These are phyloP conservation scores for Ptychochromis oligacanthus DNA, from an alignment of 2,113 vertebrate genomes.

Conservation along the genomic window DNA sequence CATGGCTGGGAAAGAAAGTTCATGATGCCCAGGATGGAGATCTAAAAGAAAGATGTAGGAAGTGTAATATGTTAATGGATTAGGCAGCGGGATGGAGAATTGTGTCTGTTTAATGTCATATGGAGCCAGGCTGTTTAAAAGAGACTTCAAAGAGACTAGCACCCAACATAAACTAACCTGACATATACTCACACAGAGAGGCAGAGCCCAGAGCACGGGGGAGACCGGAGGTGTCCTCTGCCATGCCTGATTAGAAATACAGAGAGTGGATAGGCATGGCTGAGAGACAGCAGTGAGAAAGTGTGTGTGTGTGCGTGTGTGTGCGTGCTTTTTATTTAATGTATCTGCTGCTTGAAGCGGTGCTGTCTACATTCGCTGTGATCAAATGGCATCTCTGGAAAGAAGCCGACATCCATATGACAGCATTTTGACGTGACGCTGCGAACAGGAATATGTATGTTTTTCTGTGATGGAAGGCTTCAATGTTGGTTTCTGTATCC, in stretches of 20 bases:
- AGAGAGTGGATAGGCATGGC: constrained; percentile 5
- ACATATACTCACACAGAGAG: constrained; percentile 41
- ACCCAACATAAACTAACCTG: constrained; percentile 57
- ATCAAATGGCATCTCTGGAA: constrained; percentile 34
- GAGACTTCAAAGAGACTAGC: constrained; percentile 62
- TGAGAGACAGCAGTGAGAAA: constrained; percentile 15
- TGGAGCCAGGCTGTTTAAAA: constrained; percentile 48
- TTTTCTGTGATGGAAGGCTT: constrained; percentile 19
- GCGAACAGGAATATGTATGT: constrained; percentile 13
- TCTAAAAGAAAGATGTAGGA: constrained; percentile 47
- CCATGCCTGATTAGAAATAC: constrained; percentile 68
- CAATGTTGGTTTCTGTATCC: constrained; percentile 2
- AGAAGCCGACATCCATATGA: constrained; percentile 45
- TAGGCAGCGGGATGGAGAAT: constrained; percentile 14
- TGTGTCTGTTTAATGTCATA: constrained; percentile 56
- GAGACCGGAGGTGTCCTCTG: constrained; percentile 65
- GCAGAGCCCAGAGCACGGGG: constrained; percentile 34
- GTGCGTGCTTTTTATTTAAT: constrained; percentile 21
- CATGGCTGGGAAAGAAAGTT: constrained; percentile 10
- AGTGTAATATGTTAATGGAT: constrained; percentile 63
- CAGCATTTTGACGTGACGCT: constrained; percentile 45
- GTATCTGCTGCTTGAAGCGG: constrained; percentile 26
- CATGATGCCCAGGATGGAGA: constrained; percentile 39
- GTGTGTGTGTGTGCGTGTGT: background rate
- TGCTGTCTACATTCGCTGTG: constrained; percentile 32